These are phyloP conservation scores for Mylabris phalerata DNA, from an alignment of 1,140 invertebrate species.

Conservation along the genomic window DNA sequence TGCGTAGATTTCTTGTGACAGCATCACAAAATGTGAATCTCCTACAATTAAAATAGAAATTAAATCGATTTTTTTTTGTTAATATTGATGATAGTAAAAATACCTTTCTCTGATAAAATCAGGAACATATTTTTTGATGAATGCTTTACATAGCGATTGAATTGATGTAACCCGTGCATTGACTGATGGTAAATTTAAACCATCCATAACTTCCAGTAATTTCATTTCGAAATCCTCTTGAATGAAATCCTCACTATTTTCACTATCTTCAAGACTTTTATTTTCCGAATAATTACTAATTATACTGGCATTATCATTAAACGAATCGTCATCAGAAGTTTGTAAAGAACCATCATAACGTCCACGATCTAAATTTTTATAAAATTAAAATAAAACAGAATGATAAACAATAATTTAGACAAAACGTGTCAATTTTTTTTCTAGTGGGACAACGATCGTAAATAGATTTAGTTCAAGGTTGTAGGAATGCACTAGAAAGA, in stretches of 20 bases:
- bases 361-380: conserved; percentile 27
- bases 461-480: too few relatives aligned
- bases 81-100: neutral
- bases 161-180: conserved; percentile 70
- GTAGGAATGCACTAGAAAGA: too few relatives aligned
- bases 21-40: conserved; percentile 71
- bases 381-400: too few relatives aligned
- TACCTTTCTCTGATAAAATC: conserved; percentile 66
- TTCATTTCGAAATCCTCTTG: conserved; percentile 85
- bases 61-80: neutral
- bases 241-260: conserved; percentile 51
- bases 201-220: conserved; percentile 77
- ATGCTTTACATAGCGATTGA: conserved; percentile 62
- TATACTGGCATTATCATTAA: conserved; percentile 61
- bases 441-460: too few relatives aligned
- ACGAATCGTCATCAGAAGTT: conserved; percentile 57
- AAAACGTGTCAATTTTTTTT: too few relatives aligned
- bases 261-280: conserved; percentile 52
- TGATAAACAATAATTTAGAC: too few relatives aligned
- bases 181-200: conserved; percentile 75
- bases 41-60: conserved; percentile 45
- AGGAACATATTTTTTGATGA: conserved; percentile 73
- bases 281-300: conserved; percentile 60
- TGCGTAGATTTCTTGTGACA: conserved; percentile 70
- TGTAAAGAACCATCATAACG: conserved; percentile 27